Base-by-base conservation (phyloP, 2,888 invertebrate genomes). In the Parasteatoda lunata region DNA sequence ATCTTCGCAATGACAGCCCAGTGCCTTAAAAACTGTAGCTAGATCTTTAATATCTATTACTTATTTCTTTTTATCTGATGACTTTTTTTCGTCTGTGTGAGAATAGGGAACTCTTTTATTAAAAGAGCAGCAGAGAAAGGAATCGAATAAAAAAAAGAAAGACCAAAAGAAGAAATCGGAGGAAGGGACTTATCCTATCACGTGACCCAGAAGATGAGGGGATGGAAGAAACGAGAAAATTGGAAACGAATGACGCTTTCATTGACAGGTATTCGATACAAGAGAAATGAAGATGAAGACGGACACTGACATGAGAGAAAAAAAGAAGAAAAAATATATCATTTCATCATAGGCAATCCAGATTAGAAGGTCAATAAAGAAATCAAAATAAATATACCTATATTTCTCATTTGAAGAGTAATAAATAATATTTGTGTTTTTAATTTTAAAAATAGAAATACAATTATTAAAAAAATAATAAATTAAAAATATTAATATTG, bases 221-320 rank as follows among this genome's bases (percentile, higher is more conserved):
- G 54, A 30, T 54, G 73, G 30, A 59, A 59, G 59, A 70, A 47
- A 9, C 11, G 30, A 54, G 69, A 70, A 78, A 78, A 78, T 78
- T 78, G 69, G 52, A 78, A 69, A 78, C 69, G 68, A 78, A 78
- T 78, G 73, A 52, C n/a, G 68, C 45, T 54, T 73, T 73, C 66
- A 73, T 54, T 68, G 73, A 75, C 75, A 81, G 81, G 45, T 81
- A 81, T 81, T 68, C 73, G 59, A 81, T 81, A 81, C 69, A 54
- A n/a, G 69, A 47, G 49, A 13, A 48, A 52, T 45, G 54, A 54
- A 69, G 77, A 78, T 78, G 47, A 78, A 70, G 77, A 78, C 54
- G 52, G 77, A 78, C 77, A 69, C 48, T 69, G 77, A 78, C 52
- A 54, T 69, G 47, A 11, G 47, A 47, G 11, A 9, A 66, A 9